Base-by-base conservation (phyloP, 2,888 invertebrate species). In the Hetaerina titia region DNA sequence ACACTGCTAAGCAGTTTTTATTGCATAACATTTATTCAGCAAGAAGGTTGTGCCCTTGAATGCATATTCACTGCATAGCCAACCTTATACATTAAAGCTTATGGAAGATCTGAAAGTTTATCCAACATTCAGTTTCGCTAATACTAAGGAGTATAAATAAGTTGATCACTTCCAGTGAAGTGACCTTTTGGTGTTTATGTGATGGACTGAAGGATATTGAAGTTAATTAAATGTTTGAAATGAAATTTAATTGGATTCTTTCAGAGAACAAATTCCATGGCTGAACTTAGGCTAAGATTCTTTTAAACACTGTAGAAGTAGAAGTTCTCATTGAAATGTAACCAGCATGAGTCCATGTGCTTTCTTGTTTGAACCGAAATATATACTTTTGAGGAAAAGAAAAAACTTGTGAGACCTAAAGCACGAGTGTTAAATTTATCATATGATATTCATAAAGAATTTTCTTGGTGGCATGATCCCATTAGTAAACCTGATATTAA, bases 1-100 rank as follows among this genome's bases (percentile, higher is more conserved):
- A 69, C 31, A 92, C 69, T 56, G 69, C 92, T 56, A 45, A 57
- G 69, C 69, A 92, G 69, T 64, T 90, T n/a, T 45, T 63, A 45
- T 64, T 90, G 64, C 45, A 31, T 22, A 31, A 64, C 45, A 31
- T 45, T 45, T 64, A 60, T 90, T 60, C 58, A 60, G n/a, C 56
- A 15, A 90, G n/a, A 60, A 22, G 13, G 58, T 58, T 19, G n/a
- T n/a, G 25, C 45, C 31, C n/a, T 90, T 64, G 9, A 9, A 7
- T 64, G 22, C 31, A 31, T 17, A 31, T 45, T 25, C 19, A 56
- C 89, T 56, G n/a, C 15, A 60, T 60, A 57, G 25, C 0, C 25
- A 25, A 60, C 15, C 60, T 90, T n/a, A 6, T n/a, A n/a, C 69
- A 8, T n/a, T 69, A 69, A 69, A 8, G 15, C 17, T 69, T n/a